Base-by-base conservation (phyloP, 2,888 invertebrate genomes). In the Antheraea yamamai region DNA sequence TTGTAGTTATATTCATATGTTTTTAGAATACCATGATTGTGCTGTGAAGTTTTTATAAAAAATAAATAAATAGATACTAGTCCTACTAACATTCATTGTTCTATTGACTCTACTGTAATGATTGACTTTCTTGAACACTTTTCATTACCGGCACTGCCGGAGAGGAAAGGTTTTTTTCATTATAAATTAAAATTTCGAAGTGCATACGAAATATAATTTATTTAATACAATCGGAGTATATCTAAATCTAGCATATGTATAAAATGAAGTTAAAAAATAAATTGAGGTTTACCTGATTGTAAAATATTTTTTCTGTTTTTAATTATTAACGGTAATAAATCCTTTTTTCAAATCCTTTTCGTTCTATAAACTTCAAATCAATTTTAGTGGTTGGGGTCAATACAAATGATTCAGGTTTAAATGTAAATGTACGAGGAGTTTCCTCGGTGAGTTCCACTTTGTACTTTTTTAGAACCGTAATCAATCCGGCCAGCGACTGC, bases 401-500 rank as follows among this genome's bases (percentile, higher is more conserved):
- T 77, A 78, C 80, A 76, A 81, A 79, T 78, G 81, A 77, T 79
- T 79, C 78, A 75, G 76, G 66, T 39, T 47, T 30, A 18, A 76
- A 68, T 16, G 30, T 55, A 8, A 79, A 47, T 26, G 64, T 77
- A 0, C 18, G 26, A 0, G 85, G 79, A 77, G 79, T 82, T 2
- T 79, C 83, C 0, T 78, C 78, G 1, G 84, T 79, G n/a, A 83
- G 73, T 35, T 79, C 78, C 39, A 87, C 73, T 20, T 73, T 76
- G 77, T 82, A 85, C 23, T 81, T 82, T 76, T 79, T 85, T 75
- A 88, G 77, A 23, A 87, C 30, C 4, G 84, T 84, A 61, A 86
- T 75, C 61, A 87, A 75, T 1, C 83, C 84, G 1, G 85, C 78
- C 51, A 84, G 30, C 75, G 84, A 80, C 75, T 84, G 84, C 84